Evolutionary conservation across 1,140 invertebrate species (phyloP), one percentile per base, ranked within the genome.

Genomic region (Magallana ariakensis): DNA sequence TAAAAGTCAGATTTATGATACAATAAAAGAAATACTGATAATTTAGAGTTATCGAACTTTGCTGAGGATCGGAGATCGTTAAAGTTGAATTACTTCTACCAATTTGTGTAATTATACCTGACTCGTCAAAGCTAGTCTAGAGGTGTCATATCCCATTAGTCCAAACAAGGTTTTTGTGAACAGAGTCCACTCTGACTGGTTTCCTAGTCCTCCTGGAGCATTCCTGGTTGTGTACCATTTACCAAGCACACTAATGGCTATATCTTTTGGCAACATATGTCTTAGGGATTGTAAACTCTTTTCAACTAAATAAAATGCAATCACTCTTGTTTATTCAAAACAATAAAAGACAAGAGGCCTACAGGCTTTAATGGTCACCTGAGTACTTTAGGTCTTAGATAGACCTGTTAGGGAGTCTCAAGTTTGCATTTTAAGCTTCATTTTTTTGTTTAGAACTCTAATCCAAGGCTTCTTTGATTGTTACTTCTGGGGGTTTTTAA

Each of bases 151-250:
- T n/a, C 97, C 97, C 70, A 97, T 95, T 15, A 97, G 86, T 53
- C 92, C 91, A 10, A 96, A 91, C 11, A 96, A 89, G 90, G 93
- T 95, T 46, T 88, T 91, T 60, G 96, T 95, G 94, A 99, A 98
- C 90, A 97, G 95, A 7, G 96, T 95, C 97, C 98, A 98, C 94
- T 99, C 98, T 89, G 97, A 96, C 89, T 96, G 95, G 0, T 96
- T 96, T 56, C 96, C 97, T 75, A 97, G 95, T 90, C 98, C 96
- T 90, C 98, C 98, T 0, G 97, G 97, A 6, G 97, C 97, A 95
- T 98, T 98, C 80, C 97, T 95, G 1, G 96, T 96, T 0, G 97
- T 96, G 92, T 98, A 99, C 98, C 98, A 99, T 92, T 97, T 97
- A 57, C 97, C 96, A 75, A 98, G 95, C 0, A 98, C 94, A 91